Evolutionary conservation across 2,888 invertebrate species (phyloP).

Genomic region (Acheta domesticus): DNA sequence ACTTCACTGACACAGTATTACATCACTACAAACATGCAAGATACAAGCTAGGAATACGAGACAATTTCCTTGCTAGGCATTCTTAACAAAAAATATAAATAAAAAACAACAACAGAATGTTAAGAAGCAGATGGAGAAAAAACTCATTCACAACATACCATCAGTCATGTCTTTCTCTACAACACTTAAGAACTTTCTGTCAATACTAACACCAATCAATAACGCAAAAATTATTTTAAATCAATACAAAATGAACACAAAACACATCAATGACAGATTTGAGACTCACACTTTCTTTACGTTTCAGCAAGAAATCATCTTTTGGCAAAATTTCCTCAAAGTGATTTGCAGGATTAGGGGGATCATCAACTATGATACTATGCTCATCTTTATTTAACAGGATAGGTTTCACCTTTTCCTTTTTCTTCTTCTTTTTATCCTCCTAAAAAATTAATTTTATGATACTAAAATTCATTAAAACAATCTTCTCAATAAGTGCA

Average conservation of each 20-base stretch:
- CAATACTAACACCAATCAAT: no score
- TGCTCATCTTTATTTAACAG: slow-evolving; percentile 70
- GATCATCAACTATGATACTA: slow-evolving; percentile 55
- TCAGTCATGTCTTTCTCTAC: not conserved
- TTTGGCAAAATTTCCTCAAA: slow-evolving; percentile 78
- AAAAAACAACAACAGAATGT: no score
- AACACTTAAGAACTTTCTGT: no score
- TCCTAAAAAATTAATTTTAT: slow-evolving; percentile 37
- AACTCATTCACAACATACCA: not conserved
- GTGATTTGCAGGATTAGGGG: slow-evolving; percentile 58
- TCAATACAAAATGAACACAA: no score
- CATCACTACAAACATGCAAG: no score
- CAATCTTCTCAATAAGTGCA: no score
- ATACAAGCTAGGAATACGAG: no score
- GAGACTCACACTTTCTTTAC: slow-evolving; percentile 52
- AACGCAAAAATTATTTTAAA: no score
- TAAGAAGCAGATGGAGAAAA: not conserved
- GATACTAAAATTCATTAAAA: no score
- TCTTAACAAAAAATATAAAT: no score
- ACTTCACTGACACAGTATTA: no score
- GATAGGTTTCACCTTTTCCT: slow-evolving; percentile 70
- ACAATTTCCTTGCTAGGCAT: no score
- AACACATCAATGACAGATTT: not conserved
- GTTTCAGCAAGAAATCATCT: slow-evolving; percentile 65
- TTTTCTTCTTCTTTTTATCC: slow-evolving; percentile 63